Evolutionary conservation across 2,888 invertebrate species (phyloP).

Genomic region (Platycheirus albimanus): DNA sequence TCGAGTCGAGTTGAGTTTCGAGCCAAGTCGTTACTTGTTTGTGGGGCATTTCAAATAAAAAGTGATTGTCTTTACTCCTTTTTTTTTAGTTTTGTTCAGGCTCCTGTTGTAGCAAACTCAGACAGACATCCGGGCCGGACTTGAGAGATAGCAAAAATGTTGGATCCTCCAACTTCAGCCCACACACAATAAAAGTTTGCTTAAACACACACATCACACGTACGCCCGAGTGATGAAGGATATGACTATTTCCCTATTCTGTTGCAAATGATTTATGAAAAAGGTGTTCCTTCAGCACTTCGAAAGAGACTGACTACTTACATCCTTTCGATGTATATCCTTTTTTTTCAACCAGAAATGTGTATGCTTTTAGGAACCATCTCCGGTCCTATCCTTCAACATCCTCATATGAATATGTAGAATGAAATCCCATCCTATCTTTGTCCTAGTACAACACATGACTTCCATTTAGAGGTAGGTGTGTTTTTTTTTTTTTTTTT

Average conservation of each 20-base stretch:
- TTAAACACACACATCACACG: conserved; percentile 5
- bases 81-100: conserved; percentile 10
- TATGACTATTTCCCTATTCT: conserved; percentile 46
- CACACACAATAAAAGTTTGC: background rate
- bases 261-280: conserved; percentile 49
- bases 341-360: conserved; percentile 13
- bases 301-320: conserved; percentile 25
- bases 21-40: conserved; percentile 25
- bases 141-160: conserved; percentile 30
- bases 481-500: too few species aligned
- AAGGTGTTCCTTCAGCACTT: conserved; percentile 34
- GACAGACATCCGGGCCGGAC: conserved; percentile 51
- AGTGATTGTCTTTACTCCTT: conserved; percentile 35
- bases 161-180: conserved; percentile 14
- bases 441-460: conserved; percentile 23
- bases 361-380: conserved; percentile 47
- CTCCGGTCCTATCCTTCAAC: conserved; percentile 9
- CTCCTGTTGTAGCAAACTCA: conserved; percentile 31
- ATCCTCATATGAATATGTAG: background rate
- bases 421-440: background rate
- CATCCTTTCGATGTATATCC: conserved; percentile 21
- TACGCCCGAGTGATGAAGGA: conserved; percentile 6
- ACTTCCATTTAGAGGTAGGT: conserved; percentile 26
- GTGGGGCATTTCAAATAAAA: conserved; percentile 47
- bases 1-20: conserved; percentile 9